Conservation (phyloP, 2,113 vertebrate genomes). For the Sminthopsis crassicaudata region DNA sequence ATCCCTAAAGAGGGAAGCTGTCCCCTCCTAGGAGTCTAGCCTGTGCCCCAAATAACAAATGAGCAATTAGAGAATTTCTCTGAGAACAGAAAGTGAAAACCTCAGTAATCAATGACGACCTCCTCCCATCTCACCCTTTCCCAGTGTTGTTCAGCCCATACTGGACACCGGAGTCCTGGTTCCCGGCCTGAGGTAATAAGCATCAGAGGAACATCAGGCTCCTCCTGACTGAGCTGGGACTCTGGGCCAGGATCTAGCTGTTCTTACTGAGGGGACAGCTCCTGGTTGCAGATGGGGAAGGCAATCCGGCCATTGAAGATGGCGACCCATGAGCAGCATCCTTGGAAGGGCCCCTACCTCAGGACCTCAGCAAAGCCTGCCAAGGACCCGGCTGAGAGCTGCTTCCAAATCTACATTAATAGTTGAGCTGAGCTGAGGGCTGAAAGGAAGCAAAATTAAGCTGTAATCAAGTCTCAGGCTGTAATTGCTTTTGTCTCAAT, state of each 20-base stretch:
- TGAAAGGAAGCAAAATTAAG: not conserved
- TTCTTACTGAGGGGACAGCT: constrained; percentile 87
- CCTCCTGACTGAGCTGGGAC: constrained; percentile 84
- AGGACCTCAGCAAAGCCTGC: constrained; percentile 81
- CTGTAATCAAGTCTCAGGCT: not conserved
- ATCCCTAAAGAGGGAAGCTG: not conserved
- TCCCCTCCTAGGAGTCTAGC: not conserved
- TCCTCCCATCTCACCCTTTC: constrained; percentile 83
- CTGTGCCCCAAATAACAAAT: not conserved
- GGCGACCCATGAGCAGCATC: constrained; percentile 83
- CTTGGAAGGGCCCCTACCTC: constrained; percentile 87
- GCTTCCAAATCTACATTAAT: no score
- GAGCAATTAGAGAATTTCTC: not conserved
- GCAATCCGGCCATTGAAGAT: constrained; percentile 77
- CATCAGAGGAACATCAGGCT: constrained; percentile 88
- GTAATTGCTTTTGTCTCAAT: not conserved
- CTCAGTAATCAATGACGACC: constrained; percentile 83
- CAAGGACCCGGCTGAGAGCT: not conserved
- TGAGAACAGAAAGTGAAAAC: constrained; percentile 62
- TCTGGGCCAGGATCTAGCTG: constrained; percentile 85
- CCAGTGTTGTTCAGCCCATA: constrained; percentile 86
- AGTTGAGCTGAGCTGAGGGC: not conserved
- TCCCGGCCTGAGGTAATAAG: constrained; percentile 81
- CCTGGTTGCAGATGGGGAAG: constrained; percentile 86
- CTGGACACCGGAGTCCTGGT: constrained; percentile 81